Evolutionary conservation across 2,113 vertebrate species (phyloP).

Genomic region (Chrysochloris asiatica): DNA sequence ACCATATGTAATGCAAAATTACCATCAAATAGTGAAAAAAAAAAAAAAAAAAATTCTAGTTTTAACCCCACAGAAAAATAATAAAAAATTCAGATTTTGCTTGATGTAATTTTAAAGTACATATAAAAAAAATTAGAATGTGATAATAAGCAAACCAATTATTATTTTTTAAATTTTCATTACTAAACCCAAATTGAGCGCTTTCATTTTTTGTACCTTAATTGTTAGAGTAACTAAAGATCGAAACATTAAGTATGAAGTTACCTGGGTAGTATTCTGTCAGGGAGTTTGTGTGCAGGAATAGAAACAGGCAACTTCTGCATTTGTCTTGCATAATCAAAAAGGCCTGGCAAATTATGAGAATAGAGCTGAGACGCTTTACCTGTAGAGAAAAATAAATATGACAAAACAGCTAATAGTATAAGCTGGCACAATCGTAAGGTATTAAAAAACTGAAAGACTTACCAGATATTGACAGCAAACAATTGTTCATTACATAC

Average conservation of each 20-base stretch:
- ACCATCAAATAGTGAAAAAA: not conserved
- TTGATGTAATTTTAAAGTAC: not conserved
- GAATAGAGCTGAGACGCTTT: slow-evolving; percentile 99
- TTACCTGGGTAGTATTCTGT: slow-evolving; percentile 98
- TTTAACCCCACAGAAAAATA: slow-evolving; percentile 31
- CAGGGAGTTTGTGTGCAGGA: slow-evolving; percentile 97
- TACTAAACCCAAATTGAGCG: not conserved
- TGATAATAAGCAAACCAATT: slow-evolving; percentile 35
- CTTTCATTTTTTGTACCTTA: too few relatives aligned
- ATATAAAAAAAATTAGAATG: slow-evolving; percentile 4
- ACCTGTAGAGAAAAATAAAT: slow-evolving; percentile 86
- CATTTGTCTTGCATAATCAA: slow-evolving; percentile 98
- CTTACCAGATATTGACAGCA: slow-evolving; percentile 98
- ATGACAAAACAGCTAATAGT: slow-evolving; percentile 66
- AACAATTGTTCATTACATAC: slow-evolving; percentile 99
- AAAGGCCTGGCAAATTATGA: slow-evolving; percentile 95
- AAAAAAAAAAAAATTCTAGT: not conserved
- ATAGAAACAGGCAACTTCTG: slow-evolving; percentile 98
- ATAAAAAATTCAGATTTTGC: slow-evolving; percentile 17
- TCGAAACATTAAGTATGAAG: too few relatives aligned
- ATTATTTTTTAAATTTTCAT: not conserved
- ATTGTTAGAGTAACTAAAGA: too few relatives aligned
- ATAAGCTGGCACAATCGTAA: not conserved
- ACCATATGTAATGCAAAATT: slow-evolving; percentile 43
- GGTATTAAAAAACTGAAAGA: slow-evolving; percentile 54